phyloP scores from a whole-genome alignment of 2,797 vertebrate genomes.

The Schizopygopsis malacanthus region DNA sequence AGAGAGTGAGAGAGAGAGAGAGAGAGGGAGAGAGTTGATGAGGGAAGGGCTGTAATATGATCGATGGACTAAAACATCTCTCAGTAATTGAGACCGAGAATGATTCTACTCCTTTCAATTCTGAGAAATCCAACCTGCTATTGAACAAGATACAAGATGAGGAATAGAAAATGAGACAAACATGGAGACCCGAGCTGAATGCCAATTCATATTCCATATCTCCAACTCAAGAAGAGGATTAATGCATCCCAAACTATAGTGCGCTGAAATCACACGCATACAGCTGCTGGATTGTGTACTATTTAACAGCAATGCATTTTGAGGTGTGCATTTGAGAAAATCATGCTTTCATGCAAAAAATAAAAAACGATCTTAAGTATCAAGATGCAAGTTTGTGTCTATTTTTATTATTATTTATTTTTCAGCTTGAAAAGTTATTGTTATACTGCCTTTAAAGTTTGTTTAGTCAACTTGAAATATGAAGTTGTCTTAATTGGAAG shows the following conservation, averaged over 20 bases:
- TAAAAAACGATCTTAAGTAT: not conserved
- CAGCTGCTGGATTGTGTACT: not conserved
- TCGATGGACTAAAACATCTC: not conserved
- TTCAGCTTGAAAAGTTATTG: not conserved
- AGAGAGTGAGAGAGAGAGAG: not conserved
- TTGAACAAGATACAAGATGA: not conserved
- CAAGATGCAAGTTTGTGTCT: not conserved
- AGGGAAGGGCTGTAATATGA: not conserved
- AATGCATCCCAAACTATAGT: not conserved
- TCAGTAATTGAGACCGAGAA: conserved; percentile 17
- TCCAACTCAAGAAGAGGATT: not conserved
- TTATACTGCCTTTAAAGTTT: not conserved
- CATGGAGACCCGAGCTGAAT: not conserved
- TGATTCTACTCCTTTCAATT: conserved; percentile 4
- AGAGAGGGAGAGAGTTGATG: not conserved
- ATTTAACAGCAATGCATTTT: not conserved
- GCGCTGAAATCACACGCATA: not conserved
- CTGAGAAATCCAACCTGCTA: conserved; percentile 3
- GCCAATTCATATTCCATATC: not conserved
- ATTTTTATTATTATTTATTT: not conserved
- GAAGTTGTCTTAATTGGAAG: not conserved
- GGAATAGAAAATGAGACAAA: not conserved
- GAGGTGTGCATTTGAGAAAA: not conserved
- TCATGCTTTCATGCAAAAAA: not conserved
- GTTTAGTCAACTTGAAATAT: not conserved